These are phyloP conservation scores for Danionella cerebrum DNA, from an alignment of 2,113 vertebrate genomes.

Conservation along the genomic window DNA sequence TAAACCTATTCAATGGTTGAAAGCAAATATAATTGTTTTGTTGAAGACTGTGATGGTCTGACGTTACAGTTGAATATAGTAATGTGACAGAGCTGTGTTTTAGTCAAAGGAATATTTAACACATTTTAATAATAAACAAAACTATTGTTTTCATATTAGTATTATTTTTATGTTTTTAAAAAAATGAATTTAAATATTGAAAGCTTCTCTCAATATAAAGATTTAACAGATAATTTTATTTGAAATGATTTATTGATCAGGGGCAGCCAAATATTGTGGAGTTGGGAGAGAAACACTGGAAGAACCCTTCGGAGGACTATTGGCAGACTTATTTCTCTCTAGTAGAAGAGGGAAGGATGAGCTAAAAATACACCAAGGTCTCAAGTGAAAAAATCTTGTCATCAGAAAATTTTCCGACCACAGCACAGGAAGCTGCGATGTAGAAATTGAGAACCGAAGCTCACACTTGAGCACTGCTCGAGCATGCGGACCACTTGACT, in stretches of 20 bases:
- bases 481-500: neutral
- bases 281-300: neutral
- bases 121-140: no score
- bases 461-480: neutral
- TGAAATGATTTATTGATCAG: neutral
- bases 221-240: neutral
- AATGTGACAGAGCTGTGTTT: no score
- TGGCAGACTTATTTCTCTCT: neutral
- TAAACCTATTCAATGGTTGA: no score
- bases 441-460: constrained; percentile 66
- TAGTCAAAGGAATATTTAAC: no score
- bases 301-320: neutral
- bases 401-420: constrained; percentile 72
- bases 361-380: constrained; percentile 65
- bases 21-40: no score
- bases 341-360: constrained; percentile 21
- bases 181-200: no score
- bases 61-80: no score
- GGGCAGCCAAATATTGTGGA: neutral
- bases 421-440: constrained; percentile 70
- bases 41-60: no score
- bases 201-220: no score
- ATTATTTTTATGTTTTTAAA: no score
- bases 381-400: constrained; percentile 65
- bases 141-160: no score